Evolutionary conservation across 2,797 vertebrate genomes (phyloP).

Genomic region (Falco novaeseelandiae): DNA sequence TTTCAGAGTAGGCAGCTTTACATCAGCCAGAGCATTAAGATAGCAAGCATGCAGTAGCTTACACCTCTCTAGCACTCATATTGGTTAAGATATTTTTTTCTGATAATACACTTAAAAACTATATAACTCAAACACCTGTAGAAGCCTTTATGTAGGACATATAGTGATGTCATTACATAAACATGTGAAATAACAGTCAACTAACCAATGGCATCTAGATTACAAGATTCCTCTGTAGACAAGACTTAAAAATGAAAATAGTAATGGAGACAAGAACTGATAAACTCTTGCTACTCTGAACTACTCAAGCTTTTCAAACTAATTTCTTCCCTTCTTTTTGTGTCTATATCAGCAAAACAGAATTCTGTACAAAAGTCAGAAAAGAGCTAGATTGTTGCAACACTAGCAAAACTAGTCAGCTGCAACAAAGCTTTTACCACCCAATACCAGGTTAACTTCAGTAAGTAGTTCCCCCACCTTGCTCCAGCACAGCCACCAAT

Average conservation of each 20-base stretch:
- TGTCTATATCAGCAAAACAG: neutral
- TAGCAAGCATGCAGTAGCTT: neutral
- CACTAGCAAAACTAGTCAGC: too few relatives aligned
- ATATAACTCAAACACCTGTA: neutral
- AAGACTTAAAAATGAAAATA: neutral
- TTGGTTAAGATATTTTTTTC: neutral
- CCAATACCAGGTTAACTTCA: too few relatives aligned
- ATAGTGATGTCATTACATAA: neutral
- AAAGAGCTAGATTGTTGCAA: neutral
- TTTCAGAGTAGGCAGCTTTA: neutral
- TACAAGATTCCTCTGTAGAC: neutral
- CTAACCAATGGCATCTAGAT: neutral
- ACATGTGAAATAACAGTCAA: neutral
- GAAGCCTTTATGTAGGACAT: neutral
- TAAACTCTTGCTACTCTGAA: neutral
- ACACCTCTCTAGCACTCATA: neutral
- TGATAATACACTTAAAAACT: neutral
- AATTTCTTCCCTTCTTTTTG: neutral
- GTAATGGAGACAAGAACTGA: neutral
- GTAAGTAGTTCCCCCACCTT: too few relatives aligned
- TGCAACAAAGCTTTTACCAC: too few relatives aligned
- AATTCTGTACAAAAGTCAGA: neutral
- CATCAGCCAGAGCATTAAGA: neutral
- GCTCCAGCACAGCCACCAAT: too few relatives aligned
- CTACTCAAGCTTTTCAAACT: neutral